Base-by-base conservation (phyloP, 2,113 vertebrate species). In the Anolis sagrei region DNA sequence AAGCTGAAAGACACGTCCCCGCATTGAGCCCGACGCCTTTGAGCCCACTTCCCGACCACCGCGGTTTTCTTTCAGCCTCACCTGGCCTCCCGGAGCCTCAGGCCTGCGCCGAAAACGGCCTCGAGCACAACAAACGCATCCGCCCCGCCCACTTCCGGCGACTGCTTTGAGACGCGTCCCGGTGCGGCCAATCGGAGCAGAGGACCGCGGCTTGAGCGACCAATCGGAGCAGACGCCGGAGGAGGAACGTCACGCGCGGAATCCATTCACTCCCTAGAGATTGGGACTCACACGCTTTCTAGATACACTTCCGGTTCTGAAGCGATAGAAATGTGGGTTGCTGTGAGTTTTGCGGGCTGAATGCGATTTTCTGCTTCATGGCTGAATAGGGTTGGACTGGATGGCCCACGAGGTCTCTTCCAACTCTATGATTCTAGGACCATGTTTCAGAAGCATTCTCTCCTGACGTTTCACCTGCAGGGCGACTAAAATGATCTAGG, bases 91-190 rank as follows among this genome's bases (percentile, higher is more conserved):
- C 54, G 18, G 14, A 2, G 54, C 49, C 69, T 13, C 34, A 14
- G 3, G 54, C 18, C 18, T 23, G 18, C n/a, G 11, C 76, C 14
- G 29, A 25, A 29, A 27, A 66, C 5, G 62, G 51, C 27, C 51
- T 29, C 78, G 16, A 21, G 62, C 76, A 78, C 36, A 73, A 85
- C 84, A 85, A 85, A 73, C 66, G 34, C 74, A 1, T 8, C 74
- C 1, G 44, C 7, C 49, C 48, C 76, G 48, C 64, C 84, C 68
- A 79, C 76, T 85, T 85, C 84, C 76, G 76, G 51, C 36, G 2
- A 85, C 19, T 0, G 76, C 79, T 7, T 4, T 2, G 34, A 51
- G 84, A 68, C 68, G 39, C 39, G 39, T 44, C 39, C 39, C 19
- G 3, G 76, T 79, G 68, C 19, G 84, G 27, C 13, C 7, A 1